These are phyloP conservation scores for Halisarca cf. caerulea DNA, from an alignment of 37 sponge, comb jelly and placozoan species.

Conservation along the genomic window DNA sequence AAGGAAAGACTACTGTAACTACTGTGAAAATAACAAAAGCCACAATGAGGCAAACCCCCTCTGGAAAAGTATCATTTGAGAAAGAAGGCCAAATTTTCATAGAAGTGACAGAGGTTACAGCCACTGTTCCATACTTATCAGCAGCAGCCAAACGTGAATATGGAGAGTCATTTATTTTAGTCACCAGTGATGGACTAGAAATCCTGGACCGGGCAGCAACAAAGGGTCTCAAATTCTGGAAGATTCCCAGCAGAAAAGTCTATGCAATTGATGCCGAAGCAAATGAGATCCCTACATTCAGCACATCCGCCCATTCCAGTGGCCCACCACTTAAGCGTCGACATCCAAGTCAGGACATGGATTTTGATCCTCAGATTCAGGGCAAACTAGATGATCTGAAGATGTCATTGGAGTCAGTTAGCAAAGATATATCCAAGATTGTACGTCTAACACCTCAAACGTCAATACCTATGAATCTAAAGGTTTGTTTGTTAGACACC, in stretches of 20 bases:
- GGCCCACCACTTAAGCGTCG: too few species aligned
- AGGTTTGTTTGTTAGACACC: too few species aligned
- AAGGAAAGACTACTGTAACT: neutral
- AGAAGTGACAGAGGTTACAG: slow-evolving; percentile 21
- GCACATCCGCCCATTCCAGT: too few species aligned
- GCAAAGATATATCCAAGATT: too few species aligned
- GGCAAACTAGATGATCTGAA: too few species aligned
- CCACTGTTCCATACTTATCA: slow-evolving; percentile 12
- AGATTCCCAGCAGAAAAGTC: slow-evolving; percentile 8
- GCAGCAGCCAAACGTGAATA: slow-evolving; percentile 1
- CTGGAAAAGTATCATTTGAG: neutral
- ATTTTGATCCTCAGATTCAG: too few species aligned
- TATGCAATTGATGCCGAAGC: slow-evolving; percentile 33
- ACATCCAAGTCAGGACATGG: too few species aligned
- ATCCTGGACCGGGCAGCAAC: slow-evolving; percentile 22
- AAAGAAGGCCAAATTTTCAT: slow-evolving; percentile 28
- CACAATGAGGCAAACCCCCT: neutral
- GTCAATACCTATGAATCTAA: too few species aligned
- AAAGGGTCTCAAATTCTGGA: slow-evolving; percentile 44
- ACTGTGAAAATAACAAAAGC: neutral
- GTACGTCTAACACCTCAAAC: too few species aligned
- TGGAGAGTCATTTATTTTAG: slow-evolving; percentile 25
- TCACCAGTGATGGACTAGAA: slow-evolving; percentile 26
- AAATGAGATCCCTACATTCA: too few species aligned
- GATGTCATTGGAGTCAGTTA: too few species aligned